Percentiles rank a stretch among this genome's conserved stretches.
Conservation (phyloP, 2,113 vertebrate genomes). For the Callorhinus ursinus region DNA sequence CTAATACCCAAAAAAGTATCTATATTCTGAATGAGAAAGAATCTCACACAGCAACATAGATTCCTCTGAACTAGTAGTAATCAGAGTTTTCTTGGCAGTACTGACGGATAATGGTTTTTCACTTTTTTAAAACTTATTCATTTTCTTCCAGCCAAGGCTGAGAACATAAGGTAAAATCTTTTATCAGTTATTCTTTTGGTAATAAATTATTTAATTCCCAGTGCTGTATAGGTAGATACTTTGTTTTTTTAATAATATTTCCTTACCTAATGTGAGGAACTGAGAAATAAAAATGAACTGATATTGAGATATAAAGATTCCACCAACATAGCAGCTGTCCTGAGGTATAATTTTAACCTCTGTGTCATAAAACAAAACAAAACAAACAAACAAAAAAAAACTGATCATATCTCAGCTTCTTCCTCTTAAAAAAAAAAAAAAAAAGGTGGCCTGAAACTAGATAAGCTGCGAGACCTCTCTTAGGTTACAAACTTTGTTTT, state of each 20-base stretch:
- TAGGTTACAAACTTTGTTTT: background rate
- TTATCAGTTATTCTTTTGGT: background rate
- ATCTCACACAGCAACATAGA: background rate
- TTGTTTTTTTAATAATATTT: background rate
- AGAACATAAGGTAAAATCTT: background rate
- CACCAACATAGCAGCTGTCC: background rate
- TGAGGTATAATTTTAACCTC: background rate
- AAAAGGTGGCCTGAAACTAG: background rate
- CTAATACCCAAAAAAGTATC: background rate
- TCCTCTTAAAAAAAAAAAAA: background rate
- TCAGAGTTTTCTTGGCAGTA: background rate
- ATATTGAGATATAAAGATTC: background rate
- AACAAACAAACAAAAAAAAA: background rate
- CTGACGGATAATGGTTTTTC: background rate
- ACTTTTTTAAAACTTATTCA: background rate
- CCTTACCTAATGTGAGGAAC: background rate
- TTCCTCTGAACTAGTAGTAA: background rate
- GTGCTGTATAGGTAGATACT: background rate
- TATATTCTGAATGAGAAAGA: background rate
- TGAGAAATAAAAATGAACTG: background rate
- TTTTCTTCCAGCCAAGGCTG: background rate
- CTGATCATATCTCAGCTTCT: background rate
- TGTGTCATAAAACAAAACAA: background rate
- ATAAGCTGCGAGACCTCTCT: background rate
- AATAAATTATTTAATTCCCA: background rate